Evolutionary conservation across 2,888 invertebrate species (phyloP).

Genomic region (Sesia apiformis): DNA sequence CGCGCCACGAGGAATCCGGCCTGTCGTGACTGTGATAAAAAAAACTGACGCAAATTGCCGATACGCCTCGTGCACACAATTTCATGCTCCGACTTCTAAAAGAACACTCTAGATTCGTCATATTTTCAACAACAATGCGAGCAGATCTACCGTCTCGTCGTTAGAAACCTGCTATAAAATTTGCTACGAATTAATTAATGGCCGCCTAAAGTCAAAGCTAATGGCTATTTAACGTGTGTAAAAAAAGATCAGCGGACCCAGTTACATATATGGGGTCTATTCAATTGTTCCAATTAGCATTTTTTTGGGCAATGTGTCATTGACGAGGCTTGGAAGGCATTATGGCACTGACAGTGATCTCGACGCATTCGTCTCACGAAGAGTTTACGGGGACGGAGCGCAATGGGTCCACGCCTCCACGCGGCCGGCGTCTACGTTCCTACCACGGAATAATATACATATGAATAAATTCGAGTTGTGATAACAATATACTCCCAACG

Average conservation of each 20-base stretch:
- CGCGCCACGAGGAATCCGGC: conserved; percentile 60
- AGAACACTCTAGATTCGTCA: conserved; percentile 67
- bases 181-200: conserved; percentile 37
- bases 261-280: conserved; percentile 21
- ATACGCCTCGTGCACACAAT: conserved; percentile 73
- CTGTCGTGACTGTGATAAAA: conserved; percentile 71
- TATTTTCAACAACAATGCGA: conserved; percentile 45
- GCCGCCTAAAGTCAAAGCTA: conserved; percentile 33
- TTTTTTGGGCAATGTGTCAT: conserved; percentile 38
- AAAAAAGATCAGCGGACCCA: conserved; percentile 25
- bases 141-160: conserved; percentile 23
- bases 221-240: conserved; percentile 43
- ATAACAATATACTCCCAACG: no score
- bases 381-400: conserved; percentile 24
- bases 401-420: not conserved
- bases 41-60: conserved; percentile 73
- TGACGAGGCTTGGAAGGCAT: conserved; percentile 20
- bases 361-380: conserved; percentile 11
- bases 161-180: conserved; percentile 17
- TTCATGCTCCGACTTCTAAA: conserved; percentile 61
- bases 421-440: not conserved
- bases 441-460: conserved; percentile 2
- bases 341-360: conserved; percentile 38
- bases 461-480: conserved; percentile 3
- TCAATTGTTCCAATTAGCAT: conserved; percentile 48